These are phyloP conservation scores for Morpho achilles DNA, from an alignment of 2,888 invertebrate species.

Conservation along the genomic window DNA sequence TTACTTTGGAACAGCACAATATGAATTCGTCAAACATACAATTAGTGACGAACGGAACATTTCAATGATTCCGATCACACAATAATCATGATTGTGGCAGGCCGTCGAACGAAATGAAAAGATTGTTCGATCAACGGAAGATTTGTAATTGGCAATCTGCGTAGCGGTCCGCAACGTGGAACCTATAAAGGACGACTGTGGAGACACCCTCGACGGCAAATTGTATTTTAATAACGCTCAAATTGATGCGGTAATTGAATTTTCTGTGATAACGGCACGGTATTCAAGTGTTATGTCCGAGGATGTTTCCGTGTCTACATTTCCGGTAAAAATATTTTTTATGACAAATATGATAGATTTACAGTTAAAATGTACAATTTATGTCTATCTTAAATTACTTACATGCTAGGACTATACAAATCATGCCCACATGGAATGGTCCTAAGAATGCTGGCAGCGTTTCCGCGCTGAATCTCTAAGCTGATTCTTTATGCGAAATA, in stretches of 20 bases:
- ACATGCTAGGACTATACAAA: no score
- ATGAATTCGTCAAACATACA: no score
- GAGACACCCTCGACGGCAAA: background rate
- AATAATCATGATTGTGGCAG: constrained; percentile 9
- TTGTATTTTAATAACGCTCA: background rate
- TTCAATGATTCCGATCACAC: constrained; percentile 15
- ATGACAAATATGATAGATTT: no score
- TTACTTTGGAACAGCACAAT: no score
- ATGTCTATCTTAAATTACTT: no score
- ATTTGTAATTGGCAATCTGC: constrained; percentile 37
- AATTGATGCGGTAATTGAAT: constrained; percentile 1
- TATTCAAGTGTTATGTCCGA: background rate
- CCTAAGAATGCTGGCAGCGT: no score
- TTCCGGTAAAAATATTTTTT: no score
- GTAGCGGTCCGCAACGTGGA: constrained; percentile 20
- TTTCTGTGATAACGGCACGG: background rate
- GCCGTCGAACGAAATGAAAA: constrained; percentile 30
- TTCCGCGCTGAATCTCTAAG: no score
- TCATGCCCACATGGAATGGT: no score
- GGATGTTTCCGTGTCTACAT: background rate
- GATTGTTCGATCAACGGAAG: constrained; percentile 35
- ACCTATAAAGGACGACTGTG: constrained; percentile 7
- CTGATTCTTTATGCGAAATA: no score
- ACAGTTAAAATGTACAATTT: no score
- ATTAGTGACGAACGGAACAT: constrained; percentile 4